Percentiles rank a stretch among this genome's conserved stretches.
Conservation (phyloP, 2,797 vertebrate species). For the Diglossa cyanea region DNA sequence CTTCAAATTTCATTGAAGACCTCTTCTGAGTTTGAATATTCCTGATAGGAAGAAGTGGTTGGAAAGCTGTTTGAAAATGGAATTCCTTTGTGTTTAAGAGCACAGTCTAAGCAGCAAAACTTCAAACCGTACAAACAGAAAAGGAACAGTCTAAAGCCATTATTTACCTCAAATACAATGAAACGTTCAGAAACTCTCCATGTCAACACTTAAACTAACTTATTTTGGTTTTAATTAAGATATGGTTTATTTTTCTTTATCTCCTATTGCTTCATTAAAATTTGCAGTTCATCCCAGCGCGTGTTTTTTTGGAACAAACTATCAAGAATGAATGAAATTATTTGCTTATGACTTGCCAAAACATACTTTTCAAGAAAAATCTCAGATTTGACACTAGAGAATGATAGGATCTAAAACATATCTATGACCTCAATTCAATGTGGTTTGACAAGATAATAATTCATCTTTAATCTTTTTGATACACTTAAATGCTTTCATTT, state of each 20-base stretch:
- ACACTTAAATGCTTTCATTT: neutral
- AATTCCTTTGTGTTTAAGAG: neutral
- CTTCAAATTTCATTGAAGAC: conserved; percentile 10
- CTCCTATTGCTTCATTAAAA: neutral
- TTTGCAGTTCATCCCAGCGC: neutral
- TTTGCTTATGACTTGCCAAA: neutral
- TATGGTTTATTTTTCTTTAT: neutral
- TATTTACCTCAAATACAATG: neutral
- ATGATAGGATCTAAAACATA: neutral
- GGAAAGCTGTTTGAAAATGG: neutral
- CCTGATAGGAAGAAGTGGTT: neutral
- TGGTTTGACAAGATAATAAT: neutral
- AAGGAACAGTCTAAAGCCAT: neutral
- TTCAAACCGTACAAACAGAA: neutral
- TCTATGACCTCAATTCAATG: neutral
- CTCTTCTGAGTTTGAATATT: neutral
- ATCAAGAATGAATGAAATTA: neutral
- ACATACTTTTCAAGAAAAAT: neutral
- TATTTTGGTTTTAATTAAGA: neutral
- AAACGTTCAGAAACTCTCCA: neutral
- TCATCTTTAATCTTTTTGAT: neutral
- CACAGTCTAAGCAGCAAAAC: neutral
- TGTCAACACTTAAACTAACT: neutral
- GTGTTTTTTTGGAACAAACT: neutral
- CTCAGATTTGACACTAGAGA: neutral